These are phyloP conservation scores for Lithobates pipiens DNA, from an alignment of 2,797 vertebrate genomes.

Conservation along the genomic window DNA sequence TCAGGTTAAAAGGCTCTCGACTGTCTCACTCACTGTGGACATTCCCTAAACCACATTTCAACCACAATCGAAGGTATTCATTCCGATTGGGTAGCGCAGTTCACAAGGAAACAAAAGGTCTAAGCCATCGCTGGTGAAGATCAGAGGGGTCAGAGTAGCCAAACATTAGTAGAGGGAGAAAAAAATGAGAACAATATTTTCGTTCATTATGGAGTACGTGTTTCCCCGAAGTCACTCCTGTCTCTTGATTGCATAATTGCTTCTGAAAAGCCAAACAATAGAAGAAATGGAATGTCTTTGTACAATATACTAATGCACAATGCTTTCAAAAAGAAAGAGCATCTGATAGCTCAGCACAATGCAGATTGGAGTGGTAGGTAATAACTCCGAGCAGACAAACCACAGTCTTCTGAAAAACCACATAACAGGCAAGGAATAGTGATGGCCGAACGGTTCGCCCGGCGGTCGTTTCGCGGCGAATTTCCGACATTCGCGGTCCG, in stretches of 20 bases:
- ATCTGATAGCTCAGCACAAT: constrained; percentile 68
- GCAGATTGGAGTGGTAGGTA: constrained; percentile 70
- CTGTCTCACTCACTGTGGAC: constrained; percentile 44
- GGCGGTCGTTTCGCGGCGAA: too few relatives aligned
- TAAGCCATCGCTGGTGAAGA: not conserved
- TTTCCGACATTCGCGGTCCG: too few relatives aligned
- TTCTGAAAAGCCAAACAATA: constrained; percentile 42
- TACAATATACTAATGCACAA: constrained; percentile 46
- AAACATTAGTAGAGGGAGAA: constrained; percentile 8
- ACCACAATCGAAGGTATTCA: constrained; percentile 55
- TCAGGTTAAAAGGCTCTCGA: constrained; percentile 52
- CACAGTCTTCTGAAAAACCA: constrained; percentile 76
- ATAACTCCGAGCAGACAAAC: constrained; percentile 70
- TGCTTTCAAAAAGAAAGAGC: constrained; percentile 39
- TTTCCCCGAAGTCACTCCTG: constrained; percentile 5
- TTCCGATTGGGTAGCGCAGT: not conserved
- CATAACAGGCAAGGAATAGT: constrained; percentile 76
- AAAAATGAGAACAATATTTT: not conserved
- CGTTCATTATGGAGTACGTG: not conserved
- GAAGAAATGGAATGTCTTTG: constrained; percentile 12
- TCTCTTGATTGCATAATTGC: constrained; percentile 46
- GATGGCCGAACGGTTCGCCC: too few relatives aligned
- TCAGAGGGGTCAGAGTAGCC: constrained; percentile 21
- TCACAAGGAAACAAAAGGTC: constrained; percentile 19
- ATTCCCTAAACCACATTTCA: constrained; percentile 50